These are phyloP conservation scores for Dasyurus viverrinus DNA, from an alignment of 2,113 vertebrate species.

Conservation along the genomic window DNA sequence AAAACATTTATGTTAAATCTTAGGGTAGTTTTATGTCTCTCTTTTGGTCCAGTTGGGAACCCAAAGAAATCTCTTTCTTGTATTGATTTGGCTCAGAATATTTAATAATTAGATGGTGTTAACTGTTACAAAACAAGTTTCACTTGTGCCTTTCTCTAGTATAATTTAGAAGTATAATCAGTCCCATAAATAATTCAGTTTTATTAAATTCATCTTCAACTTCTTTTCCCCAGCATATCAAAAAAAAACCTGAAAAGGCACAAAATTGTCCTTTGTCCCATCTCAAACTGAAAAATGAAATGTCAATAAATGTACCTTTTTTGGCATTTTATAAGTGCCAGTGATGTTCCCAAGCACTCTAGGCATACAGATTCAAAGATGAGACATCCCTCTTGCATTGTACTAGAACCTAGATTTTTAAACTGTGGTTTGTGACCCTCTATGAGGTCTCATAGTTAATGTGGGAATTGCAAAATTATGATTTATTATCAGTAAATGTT, in stretches of 20 bases:
- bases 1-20: background rate
- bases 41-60: background rate
- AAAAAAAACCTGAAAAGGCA: constrained; percentile 9
- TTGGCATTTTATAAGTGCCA: background rate
- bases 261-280: background rate
- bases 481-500: no score
- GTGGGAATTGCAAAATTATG: no score
- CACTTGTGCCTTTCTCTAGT: background rate
- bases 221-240: background rate
- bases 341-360: background rate
- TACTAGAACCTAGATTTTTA: background rate
- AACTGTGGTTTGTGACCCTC: background rate
- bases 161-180: background rate
- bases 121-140: background rate
- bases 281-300: constrained; percentile 9
- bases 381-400: background rate
- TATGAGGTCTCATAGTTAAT: no score
- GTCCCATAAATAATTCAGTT: background rate
- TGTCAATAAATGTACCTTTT: background rate
- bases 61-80: background rate
- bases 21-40: background rate
- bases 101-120: background rate
- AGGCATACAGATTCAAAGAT: background rate
- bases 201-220: background rate
- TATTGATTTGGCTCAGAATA: constrained; percentile 1